Conservation (phyloP, 1,140 invertebrate genomes). For the Drosophila kikkawai region DNA sequence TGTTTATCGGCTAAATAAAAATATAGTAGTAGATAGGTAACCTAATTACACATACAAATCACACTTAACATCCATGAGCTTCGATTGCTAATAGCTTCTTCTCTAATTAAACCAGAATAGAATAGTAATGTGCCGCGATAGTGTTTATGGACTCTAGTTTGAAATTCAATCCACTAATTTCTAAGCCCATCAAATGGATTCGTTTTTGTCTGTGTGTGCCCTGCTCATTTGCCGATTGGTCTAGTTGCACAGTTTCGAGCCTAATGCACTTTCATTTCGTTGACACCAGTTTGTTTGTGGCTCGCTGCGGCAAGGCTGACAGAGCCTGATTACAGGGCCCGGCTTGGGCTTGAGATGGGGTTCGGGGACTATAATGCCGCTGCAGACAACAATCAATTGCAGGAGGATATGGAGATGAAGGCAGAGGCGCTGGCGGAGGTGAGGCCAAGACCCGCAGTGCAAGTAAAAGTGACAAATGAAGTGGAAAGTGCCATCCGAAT, state of each 20-base stretch:
- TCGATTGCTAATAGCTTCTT: not conserved
- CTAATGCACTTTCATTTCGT: slow-evolving; percentile 75
- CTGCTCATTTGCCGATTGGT: slow-evolving; percentile 36
- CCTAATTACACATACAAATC: not conserved
- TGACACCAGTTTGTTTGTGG: slow-evolving; percentile 73
- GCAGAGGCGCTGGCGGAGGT: not conserved
- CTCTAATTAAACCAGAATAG: not conserved
- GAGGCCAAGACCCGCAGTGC: slow-evolving; percentile 65
- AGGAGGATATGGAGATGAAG: slow-evolving; percentile 16
- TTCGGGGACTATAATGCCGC: slow-evolving; percentile 43
- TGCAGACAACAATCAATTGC: slow-evolving; percentile 76
- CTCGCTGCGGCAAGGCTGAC: slow-evolving; percentile 65
- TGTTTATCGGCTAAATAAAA: not conserved
- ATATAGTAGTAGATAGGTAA: not conserved
- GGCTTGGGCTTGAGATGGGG: slow-evolving; percentile 8
- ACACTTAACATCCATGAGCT: not conserved
- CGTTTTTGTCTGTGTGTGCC: slow-evolving; percentile 16
- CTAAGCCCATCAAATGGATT: not conserved
- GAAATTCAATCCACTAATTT: not conserved
- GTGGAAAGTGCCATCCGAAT: slow-evolving; percentile 71
- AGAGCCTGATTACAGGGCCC: slow-evolving; percentile 62
- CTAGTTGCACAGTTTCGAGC: slow-evolving; percentile 51
- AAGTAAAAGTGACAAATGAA: slow-evolving; percentile 83
- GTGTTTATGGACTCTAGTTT: not conserved
- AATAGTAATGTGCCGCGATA: too few species aligned